phyloP scores from a whole-genome alignment of 2,797 vertebrate genomes.

The Leptodactylus fallax region DNA sequence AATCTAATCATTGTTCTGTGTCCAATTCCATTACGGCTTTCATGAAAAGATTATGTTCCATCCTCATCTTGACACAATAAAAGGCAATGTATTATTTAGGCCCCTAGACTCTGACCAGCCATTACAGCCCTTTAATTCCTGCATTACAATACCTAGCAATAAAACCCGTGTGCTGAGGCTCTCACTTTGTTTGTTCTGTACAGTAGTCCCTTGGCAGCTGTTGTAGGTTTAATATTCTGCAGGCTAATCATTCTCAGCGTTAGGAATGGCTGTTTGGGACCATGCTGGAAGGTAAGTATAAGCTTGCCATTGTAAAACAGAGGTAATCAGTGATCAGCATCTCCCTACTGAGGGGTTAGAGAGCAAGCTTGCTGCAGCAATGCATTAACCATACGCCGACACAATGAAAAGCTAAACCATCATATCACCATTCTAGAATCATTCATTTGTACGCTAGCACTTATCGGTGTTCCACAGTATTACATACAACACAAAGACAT shows the following conservation, averaged over 20 bases:
- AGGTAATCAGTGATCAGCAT: conserved; percentile 57
- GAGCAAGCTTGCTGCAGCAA: conserved; percentile 8
- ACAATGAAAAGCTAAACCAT: background rate
- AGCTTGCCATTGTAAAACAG: conserved; percentile 36
- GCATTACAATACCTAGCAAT: conserved; percentile 55
- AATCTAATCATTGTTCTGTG: conserved; percentile 35
- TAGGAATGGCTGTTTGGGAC: conserved; percentile 36
- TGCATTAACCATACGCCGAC: conserved; percentile 17
- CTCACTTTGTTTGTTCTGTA: conserved; percentile 56
- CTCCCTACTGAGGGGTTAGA: conserved; percentile 43
- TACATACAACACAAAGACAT: background rate
- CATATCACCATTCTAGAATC: background rate
- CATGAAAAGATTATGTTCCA: conserved; percentile 48
- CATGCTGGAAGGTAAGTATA: conserved; percentile 20
- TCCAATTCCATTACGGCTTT: conserved; percentile 22
- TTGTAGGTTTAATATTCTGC: conserved; percentile 62
- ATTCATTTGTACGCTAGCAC: conserved; percentile 9
- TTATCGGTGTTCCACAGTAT: background rate
- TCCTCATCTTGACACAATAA: conserved; percentile 36
- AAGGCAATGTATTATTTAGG: conserved; percentile 53
- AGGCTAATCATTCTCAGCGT: conserved; percentile 57
- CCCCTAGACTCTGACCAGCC: conserved; percentile 44
- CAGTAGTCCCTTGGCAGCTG: conserved; percentile 58
- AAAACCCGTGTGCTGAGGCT: conserved; percentile 42
- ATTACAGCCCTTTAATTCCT: conserved; percentile 52